Conservation (phyloP, 1,140 invertebrate species). For the Colletes gigas region DNA sequence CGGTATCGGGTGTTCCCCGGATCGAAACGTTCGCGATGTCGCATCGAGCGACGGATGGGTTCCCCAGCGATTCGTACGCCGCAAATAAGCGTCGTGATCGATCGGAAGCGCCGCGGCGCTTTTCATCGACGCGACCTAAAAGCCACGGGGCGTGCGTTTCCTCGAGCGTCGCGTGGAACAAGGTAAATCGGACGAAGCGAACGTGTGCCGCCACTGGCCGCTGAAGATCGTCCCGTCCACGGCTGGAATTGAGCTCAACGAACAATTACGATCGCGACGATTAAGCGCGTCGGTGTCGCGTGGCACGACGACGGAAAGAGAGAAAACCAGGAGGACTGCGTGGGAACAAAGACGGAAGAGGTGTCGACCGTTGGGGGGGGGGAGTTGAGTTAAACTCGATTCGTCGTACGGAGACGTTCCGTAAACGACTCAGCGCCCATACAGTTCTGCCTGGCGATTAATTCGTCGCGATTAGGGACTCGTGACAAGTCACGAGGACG, state of each 20-base stretch:
- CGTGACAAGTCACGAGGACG: conserved; percentile 55
- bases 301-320: neutral
- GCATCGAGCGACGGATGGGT: too few relatives aligned
- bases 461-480: conserved; percentile 66
- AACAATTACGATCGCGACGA: conserved; percentile 67
- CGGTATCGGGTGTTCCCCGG: too few relatives aligned
- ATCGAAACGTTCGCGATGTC: too few relatives aligned
- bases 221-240: neutral
- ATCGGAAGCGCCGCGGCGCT: neutral
- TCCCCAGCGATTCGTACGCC: too few relatives aligned
- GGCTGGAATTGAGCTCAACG: conserved; percentile 71
- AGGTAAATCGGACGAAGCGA: neutral
- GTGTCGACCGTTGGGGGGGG: neutral
- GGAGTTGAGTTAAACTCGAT: conserved; percentile 25
- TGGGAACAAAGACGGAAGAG: neutral
- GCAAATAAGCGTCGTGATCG: too few relatives aligned
- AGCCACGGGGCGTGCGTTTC: neutral
- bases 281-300: conserved; percentile 25
- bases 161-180: neutral
- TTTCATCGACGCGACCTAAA: neutral
- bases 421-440: conserved; percentile 65
- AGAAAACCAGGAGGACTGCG: neutral
- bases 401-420: conserved; percentile 29
- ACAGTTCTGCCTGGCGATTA: conserved; percentile 62
- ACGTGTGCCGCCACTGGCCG: neutral